Evolutionary conservation across 2,797 vertebrate species (phyloP).

Genomic region (Anas flavirostris): DNA sequence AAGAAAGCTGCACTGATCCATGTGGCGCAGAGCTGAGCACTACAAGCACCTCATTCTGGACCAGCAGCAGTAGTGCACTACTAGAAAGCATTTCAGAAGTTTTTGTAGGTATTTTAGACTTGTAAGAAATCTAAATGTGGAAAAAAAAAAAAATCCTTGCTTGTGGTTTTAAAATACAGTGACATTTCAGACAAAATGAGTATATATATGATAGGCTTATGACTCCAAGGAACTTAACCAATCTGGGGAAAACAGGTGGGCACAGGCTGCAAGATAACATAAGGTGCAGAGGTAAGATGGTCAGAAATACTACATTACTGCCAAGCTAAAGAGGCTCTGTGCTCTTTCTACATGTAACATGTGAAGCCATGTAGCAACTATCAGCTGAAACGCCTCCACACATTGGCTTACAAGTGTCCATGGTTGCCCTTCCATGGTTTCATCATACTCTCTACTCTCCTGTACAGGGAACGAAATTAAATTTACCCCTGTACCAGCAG

Average conservation of each 20-base stretch:
- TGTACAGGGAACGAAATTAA: neutral
- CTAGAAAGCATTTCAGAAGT: neutral
- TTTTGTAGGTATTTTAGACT: neutral
- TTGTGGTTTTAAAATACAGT: neutral
- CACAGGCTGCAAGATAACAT: neutral
- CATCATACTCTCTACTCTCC: neutral
- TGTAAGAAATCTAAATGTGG: neutral
- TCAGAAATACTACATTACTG: neutral
- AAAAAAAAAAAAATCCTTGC: neutral
- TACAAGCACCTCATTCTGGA: neutral
- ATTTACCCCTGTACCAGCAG: neutral
- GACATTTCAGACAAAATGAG: neutral
- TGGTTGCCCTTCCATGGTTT: neutral
- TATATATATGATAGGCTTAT: neutral
- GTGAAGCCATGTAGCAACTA: neutral
- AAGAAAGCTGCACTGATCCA: neutral
- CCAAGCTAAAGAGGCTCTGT: accelerated
- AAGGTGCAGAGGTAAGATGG: neutral
- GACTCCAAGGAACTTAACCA: neutral
- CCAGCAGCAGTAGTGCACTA: too few species aligned
- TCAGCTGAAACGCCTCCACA: neutral
- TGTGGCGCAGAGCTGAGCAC: neutral
- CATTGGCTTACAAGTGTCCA: accelerated
- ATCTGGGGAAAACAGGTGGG: neutral
- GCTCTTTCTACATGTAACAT: neutral